Conservation (phyloP, 2,113 vertebrate genomes). For the Petroica traversi region DNA sequence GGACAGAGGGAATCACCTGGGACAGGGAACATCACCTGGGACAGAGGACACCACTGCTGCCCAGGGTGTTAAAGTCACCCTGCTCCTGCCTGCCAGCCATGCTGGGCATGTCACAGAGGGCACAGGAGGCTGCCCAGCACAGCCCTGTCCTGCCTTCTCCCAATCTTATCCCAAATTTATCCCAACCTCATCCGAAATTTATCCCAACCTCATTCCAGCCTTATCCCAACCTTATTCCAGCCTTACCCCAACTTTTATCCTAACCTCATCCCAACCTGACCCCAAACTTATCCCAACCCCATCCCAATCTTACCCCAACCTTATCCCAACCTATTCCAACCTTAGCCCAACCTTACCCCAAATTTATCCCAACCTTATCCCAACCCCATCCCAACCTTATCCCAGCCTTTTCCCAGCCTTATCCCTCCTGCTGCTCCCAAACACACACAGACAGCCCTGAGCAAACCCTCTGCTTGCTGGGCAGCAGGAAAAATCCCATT, state of each 20-base stretch:
- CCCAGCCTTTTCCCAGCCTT: background rate
- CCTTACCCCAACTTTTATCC: no score
- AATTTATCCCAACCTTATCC: background rate
- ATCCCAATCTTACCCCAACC: background rate
- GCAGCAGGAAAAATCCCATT: background rate
- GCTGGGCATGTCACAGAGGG: accelerated
- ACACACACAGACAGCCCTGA: background rate
- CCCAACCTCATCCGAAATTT: no score
- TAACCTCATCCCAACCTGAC: background rate
- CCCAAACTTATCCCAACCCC: background rate
- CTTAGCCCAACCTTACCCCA: background rate
- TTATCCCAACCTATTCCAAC: background rate
- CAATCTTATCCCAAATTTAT: background rate
- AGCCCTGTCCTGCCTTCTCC: background rate
- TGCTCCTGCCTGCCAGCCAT: background rate
- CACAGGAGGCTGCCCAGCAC: background rate
- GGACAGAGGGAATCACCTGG: no score
- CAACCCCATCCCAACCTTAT: background rate
- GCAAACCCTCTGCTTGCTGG: background rate
- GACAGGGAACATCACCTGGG: no score
- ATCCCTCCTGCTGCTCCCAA: background rate
- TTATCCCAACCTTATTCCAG: no score
- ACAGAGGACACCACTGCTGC: background rate
- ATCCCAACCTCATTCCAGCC: background rate
- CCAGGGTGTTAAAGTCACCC: background rate